Percentiles rank a stretch among this genome's conserved stretches.
Conservation (phyloP, 1,140 invertebrate genomes). For the Ctenoplectra terminalis region DNA sequence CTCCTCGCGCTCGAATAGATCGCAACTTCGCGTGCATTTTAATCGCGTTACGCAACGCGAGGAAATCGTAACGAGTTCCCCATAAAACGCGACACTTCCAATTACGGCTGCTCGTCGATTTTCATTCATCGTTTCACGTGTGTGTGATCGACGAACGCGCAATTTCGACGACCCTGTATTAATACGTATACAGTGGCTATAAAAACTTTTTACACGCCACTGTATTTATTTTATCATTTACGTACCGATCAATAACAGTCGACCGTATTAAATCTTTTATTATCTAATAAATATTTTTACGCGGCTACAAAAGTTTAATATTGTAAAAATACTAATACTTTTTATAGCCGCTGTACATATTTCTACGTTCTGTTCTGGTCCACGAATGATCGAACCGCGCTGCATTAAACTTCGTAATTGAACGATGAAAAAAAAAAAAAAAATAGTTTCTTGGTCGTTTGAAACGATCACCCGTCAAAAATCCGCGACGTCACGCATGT, state of each 20-base stretch:
- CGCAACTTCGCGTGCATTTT: slow-evolving; percentile 9
- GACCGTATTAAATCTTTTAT: too few species aligned
- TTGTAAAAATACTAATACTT: too few species aligned
- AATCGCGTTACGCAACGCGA: slow-evolving; percentile 35
- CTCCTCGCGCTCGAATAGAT: background rate
- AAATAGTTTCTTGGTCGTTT: background rate
- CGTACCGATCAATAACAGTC: too few species aligned
- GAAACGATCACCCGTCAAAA: background rate
- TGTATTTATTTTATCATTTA: too few species aligned
- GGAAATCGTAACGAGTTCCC: slow-evolving; percentile 33
- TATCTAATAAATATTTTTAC: too few species aligned
- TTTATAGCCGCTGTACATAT: too few species aligned
- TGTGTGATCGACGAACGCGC: background rate
- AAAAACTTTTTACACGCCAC: too few species aligned
- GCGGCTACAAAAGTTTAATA: too few species aligned
- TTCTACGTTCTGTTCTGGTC: too few species aligned
- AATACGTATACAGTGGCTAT: too few species aligned
- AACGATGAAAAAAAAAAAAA: too few species aligned
- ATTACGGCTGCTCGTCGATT: slow-evolving; percentile 14
- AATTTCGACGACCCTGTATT: background rate
- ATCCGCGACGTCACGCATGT: slow-evolving; percentile 16
- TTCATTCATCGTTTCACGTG: slow-evolving; percentile 13
- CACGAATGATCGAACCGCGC: background rate
- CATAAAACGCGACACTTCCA: slow-evolving; percentile 41
- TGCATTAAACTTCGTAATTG: background rate